Conservation (phyloP, 2,888 invertebrate genomes). For the Spicauda simplicius region DNA sequence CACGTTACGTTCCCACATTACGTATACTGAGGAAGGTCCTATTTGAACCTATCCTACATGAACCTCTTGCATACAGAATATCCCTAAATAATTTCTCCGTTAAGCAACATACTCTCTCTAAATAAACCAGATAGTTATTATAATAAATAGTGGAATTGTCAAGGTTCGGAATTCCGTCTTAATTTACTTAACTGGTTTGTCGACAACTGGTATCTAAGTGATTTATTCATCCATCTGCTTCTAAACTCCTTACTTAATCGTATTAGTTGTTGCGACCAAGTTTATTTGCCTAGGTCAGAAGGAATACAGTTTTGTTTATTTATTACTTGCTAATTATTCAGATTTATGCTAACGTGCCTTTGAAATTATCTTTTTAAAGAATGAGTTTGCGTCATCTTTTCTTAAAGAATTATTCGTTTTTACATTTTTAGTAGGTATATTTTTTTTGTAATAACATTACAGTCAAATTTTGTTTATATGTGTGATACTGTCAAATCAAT, state of each 20-base stretch:
- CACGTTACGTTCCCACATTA: slow-evolving; percentile 13
- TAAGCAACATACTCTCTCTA: neutral
- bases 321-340: neutral
- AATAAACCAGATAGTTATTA: neutral
- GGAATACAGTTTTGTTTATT: neutral
- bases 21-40: too few species aligned
- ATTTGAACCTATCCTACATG: too few species aligned
- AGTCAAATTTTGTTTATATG: too few species aligned
- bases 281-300: slow-evolving; percentile 36
- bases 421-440: too few species aligned
- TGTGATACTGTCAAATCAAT: neutral
- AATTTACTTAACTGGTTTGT: slow-evolving; percentile 57
- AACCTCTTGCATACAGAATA: slow-evolving; percentile 1
- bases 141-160: neutral
- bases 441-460: too few species aligned
- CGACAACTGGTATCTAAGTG: slow-evolving; percentile 53
- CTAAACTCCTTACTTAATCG: slow-evolving; percentile 50
- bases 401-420: too few species aligned
- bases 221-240: slow-evolving; percentile 57
- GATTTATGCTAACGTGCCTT: neutral
- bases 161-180: slow-evolving; percentile 50
- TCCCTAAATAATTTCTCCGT: slow-evolving; percentile 15
- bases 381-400: too few species aligned
- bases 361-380: neutral
- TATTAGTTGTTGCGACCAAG: slow-evolving; percentile 53